These are phyloP conservation scores for Mamestra brassicae DNA, from an alignment of 2,888 invertebrate species.

Conservation along the genomic window DNA sequence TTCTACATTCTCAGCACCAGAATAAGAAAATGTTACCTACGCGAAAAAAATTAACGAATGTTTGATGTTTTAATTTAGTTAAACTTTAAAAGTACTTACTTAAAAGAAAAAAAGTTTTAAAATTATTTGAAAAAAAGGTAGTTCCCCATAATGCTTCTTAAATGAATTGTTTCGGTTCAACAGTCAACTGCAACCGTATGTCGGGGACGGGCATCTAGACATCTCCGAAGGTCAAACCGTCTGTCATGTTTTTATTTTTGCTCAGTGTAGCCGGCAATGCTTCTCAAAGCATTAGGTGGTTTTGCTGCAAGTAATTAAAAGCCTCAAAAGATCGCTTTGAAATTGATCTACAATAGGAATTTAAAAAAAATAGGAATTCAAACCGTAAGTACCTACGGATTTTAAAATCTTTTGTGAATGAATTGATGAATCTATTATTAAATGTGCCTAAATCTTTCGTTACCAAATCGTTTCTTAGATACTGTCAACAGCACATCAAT, in stretches of 20 bases:
- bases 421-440: background rate
- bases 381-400: conserved; percentile 23
- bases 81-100: too few species aligned
- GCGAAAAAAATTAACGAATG: too few species aligned
- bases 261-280: conserved; percentile 1
- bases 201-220: background rate
- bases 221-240: conserved; percentile 25
- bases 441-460: background rate
- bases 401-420: too few species aligned
- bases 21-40: too few species aligned
- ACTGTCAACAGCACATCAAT: background rate
- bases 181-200: background rate
- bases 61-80: too few species aligned
- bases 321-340: too few species aligned
- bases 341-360: background rate
- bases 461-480: background rate
- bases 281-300: background rate
- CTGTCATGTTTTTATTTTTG: conserved; percentile 21
- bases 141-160: background rate
- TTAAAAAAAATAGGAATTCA: background rate
- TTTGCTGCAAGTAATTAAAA: background rate
- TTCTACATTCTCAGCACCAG: too few species aligned
- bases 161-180: background rate
- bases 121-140: too few species aligned
- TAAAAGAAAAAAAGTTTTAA: too few species aligned